Conservation (phyloP, 2,113 vertebrate genomes). For the Phyllostomus discolor region DNA sequence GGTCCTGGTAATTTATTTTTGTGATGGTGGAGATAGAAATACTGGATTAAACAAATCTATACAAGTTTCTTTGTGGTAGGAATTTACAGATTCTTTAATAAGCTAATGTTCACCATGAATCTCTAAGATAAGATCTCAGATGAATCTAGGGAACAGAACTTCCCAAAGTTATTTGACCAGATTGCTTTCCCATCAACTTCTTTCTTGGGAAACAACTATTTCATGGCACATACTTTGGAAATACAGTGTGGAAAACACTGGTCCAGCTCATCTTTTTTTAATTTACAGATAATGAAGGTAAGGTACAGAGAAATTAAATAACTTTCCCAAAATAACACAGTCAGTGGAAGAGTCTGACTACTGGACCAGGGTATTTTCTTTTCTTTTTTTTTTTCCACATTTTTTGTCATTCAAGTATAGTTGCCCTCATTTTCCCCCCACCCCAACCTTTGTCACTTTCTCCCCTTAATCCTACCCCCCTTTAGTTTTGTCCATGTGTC, state of each 20-base stretch:
- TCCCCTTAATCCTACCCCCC: no score
- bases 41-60: neutral
- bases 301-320: neutral
- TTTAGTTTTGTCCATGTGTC: no score
- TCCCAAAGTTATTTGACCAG: neutral
- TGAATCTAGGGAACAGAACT: neutral
- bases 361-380: neutral
- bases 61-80: neutral
- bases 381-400: no score
- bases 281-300: neutral
- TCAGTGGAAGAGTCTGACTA: neutral
- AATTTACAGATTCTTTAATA: conserved; percentile 1
- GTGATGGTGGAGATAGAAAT: neutral
- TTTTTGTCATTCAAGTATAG: no score
- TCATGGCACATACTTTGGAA: neutral
- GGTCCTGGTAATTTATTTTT: neutral
- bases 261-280: neutral
- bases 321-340: neutral
- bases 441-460: no score
- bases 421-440: no score
- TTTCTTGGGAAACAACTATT: neutral
- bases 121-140: neutral
- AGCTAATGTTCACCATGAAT: neutral
- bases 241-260: neutral
- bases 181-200: neutral